Evolutionary conservation across 2,113 vertebrate species (phyloP).

Genomic region (Anser brachyrhynchus): DNA sequence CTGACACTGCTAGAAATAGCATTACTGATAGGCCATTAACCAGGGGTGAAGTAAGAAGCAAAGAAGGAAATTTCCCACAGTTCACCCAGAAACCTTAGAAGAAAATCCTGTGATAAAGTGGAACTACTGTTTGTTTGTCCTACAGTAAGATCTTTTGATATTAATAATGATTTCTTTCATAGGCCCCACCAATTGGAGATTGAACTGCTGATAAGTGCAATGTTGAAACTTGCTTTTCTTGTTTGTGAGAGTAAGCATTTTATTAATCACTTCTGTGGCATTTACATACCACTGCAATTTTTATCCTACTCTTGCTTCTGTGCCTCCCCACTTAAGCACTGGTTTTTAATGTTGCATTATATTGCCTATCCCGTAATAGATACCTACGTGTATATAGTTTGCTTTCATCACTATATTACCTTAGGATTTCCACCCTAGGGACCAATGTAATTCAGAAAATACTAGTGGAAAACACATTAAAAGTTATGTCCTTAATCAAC

Average conservation of each 20-base stretch:
- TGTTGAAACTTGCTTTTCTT: conserved; percentile 55
- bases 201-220: conserved; percentile 34
- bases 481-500: background rate
- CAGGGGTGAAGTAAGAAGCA: background rate
- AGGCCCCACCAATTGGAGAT: conserved; percentile 27
- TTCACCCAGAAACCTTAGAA: conserved; percentile 40
- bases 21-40: background rate
- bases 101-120: conserved; percentile 28
- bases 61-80: conserved; percentile 47
- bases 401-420: background rate
- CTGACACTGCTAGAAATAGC: conserved; percentile 28
- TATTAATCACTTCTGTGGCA: conserved; percentile 27
- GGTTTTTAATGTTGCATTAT: background rate
- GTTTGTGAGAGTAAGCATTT: conserved; percentile 13
- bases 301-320: background rate
- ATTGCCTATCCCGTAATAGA: background rate
- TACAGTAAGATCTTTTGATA: conserved; percentile 40
- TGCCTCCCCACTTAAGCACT: background rate
- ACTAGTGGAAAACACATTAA: background rate
- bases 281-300: background rate
- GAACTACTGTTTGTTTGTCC: conserved; percentile 49
- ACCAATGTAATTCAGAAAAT: background rate
- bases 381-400: background rate
- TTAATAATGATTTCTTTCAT: conserved; percentile 50
- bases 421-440: background rate